These are phyloP conservation scores for Lithophane socia DNA, from an alignment of 2,888 invertebrate species.

Conservation along the genomic window DNA sequence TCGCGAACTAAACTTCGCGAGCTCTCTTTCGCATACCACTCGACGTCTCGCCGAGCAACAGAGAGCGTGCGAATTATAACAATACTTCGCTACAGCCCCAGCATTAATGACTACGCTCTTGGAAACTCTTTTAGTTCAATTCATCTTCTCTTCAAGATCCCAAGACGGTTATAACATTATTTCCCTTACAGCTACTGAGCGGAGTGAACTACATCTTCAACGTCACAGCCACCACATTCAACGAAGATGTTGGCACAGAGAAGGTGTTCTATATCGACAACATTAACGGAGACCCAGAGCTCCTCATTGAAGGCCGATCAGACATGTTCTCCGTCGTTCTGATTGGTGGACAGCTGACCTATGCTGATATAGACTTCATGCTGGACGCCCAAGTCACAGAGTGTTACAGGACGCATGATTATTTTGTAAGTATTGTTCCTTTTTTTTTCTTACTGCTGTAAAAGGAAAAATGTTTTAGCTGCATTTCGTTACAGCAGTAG, in stretches of 20 bases:
- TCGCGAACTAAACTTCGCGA: no score
- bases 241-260: conserved; percentile 53
- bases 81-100: no score
- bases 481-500: not conserved
- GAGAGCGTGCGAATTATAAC: no score
- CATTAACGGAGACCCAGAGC: conserved; percentile 71
- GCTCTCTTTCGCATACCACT: no score
- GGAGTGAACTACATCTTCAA: conserved; percentile 80
- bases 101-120: not conserved
- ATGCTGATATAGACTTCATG: conserved; percentile 73
- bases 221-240: conserved; percentile 67
- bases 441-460: not conserved
- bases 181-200: conserved; percentile 72
- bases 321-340: conserved; percentile 78
- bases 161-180: not conserved
- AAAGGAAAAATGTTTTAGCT: not conserved
- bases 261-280: conserved; percentile 78
- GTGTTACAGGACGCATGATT: conserved; percentile 79
- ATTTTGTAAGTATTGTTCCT: conserved; percentile 73
- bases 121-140: not conserved
- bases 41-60: no score
- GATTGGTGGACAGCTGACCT: conserved; percentile 74
- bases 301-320: conserved; percentile 73
- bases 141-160: not conserved
- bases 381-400: conserved; percentile 78